Conservation (phyloP, 2,888 invertebrate species). For the Stenoptilia bipunctidactyla region DNA sequence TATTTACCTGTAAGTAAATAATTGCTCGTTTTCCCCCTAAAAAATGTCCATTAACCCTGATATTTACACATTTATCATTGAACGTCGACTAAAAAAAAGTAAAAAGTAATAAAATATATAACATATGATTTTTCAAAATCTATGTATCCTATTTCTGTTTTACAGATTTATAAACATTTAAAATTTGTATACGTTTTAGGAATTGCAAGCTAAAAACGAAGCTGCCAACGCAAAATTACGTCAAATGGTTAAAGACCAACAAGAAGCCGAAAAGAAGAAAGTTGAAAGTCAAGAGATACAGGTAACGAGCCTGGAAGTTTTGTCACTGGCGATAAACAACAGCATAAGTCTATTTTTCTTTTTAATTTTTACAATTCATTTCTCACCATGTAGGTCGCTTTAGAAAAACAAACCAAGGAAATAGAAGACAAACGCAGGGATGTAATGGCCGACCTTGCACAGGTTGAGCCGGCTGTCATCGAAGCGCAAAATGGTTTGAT, state of each 20-base stretch:
- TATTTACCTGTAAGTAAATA: too few relatives aligned
- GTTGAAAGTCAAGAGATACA: conserved; percentile 98
- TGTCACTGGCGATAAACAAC: conserved; percentile 1
- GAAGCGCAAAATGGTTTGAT: conserved; percentile 95
- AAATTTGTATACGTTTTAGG: too few relatives aligned
- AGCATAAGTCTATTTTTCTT: too few relatives aligned
- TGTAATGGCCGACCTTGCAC: conserved; percentile 96
- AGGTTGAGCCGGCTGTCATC: conserved; percentile 98
- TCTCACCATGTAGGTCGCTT: conserved; percentile 52
- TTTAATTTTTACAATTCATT: background rate
- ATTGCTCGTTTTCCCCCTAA: too few relatives aligned
- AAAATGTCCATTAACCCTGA: too few relatives aligned
- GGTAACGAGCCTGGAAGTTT: conserved; percentile 25
- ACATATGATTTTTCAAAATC: too few relatives aligned
- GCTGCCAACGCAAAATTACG: conserved; percentile 99
- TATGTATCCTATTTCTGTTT: too few relatives aligned
- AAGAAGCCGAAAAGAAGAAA: conserved; percentile 99
- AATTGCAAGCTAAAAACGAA: conserved; percentile 96
- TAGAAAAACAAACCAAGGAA: conserved; percentile 91
- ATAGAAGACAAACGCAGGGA: conserved; percentile 94
- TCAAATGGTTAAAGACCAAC: conserved; percentile 99
- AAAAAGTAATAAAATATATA: too few relatives aligned
- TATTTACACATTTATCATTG: too few relatives aligned
- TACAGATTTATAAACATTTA: too few relatives aligned
- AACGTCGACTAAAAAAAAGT: too few relatives aligned